A percentile compares a stretch with the other conserved stretches of the same genome.
Conservation (phyloP, 2,113 vertebrate species). For the Corythornis cristatus region DNA sequence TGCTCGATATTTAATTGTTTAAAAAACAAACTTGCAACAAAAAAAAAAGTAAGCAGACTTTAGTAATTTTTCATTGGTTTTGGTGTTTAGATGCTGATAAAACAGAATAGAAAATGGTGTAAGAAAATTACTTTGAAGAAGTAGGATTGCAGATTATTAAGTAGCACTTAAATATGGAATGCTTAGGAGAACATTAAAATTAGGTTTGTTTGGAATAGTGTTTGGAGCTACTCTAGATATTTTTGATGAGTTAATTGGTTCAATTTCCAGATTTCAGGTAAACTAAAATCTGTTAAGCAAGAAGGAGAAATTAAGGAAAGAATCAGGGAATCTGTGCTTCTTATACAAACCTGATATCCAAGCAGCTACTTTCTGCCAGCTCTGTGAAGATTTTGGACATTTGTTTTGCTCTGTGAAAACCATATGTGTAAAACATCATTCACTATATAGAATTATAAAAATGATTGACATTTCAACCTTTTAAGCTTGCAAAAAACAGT, state of each 20-base stretch:
- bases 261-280: not conserved
- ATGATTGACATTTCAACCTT: not conserved
- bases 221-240: not conserved
- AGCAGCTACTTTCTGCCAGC: not conserved
- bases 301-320: not conserved
- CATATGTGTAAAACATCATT: not conserved
- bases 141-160: not conserved
- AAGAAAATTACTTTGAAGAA: not conserved
- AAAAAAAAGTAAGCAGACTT: not conserved
- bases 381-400: not conserved
- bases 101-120: not conserved
- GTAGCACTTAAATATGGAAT: not conserved
- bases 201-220: not conserved
- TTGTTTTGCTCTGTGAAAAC: not conserved
- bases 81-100: not conserved
- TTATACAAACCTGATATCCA: not conserved
- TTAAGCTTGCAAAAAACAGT: not conserved
- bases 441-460: not conserved
- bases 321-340: not conserved
- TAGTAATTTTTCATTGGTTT: not conserved
- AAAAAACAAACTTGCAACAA: not conserved
- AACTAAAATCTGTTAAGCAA: not conserved
- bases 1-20: not conserved
- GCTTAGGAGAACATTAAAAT: not conserved
- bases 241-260: not conserved